Evolutionary conservation across 2,113 vertebrate species (phyloP).

Genomic region (Formicarius rufipectus): DNA sequence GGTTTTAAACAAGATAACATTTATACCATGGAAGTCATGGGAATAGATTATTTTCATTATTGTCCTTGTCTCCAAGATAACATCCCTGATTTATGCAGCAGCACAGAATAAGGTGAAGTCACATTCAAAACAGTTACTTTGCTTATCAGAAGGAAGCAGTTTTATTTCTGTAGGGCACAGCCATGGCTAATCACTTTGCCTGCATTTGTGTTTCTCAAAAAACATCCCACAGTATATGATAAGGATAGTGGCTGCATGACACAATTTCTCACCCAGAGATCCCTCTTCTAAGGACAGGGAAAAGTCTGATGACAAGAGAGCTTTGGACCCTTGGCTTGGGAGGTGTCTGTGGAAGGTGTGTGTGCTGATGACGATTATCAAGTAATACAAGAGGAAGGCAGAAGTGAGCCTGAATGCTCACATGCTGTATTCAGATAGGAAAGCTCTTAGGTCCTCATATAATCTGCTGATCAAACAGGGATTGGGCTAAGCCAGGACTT

Average conservation of each 20-base stretch:
- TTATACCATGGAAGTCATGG: neutral
- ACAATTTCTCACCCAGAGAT: neutral
- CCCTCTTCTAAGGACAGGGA: neutral
- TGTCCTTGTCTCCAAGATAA: slow-evolving; percentile 44
- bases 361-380: neutral
- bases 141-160: slow-evolving; percentile 64
- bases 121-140: slow-evolving; percentile 53
- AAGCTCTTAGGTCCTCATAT: neutral
- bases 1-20: slow-evolving; percentile 24
- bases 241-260: slow-evolving; percentile 20
- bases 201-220: slow-evolving; percentile 39
- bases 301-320: neutral
- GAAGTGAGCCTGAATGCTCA: neutral
- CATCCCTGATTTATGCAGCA: neutral
- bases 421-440: neutral
- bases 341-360: neutral
- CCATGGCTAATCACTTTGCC: slow-evolving; percentile 14
- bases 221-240: neutral
- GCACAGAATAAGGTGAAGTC: slow-evolving; percentile 30
- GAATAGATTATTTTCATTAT: slow-evolving; percentile 18
- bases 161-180: slow-evolving; percentile 35
- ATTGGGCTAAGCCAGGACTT: neutral
- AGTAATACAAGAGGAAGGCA: neutral
- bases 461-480: neutral
- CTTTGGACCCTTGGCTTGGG: neutral